Base-by-base conservation (phyloP, 2,113 vertebrate species). In the Cariama cristata region DNA sequence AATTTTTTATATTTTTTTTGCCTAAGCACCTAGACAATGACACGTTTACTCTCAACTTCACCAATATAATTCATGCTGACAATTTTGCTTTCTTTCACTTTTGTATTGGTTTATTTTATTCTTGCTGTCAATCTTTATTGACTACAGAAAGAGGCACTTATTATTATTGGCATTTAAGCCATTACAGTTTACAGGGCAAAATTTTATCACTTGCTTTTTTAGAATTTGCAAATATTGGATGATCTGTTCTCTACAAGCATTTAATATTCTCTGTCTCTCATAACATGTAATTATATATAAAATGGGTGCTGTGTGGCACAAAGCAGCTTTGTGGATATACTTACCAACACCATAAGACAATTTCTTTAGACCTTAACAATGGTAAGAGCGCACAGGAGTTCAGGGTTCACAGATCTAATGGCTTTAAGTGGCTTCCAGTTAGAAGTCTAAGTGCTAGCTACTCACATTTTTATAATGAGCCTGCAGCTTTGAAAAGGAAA, bases 401-500 rank as follows among this genome's bases (percentile, higher is more conserved):
- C 72, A 84, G 68, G 19, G 60, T 84, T 94, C 86, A 45, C 45
- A 74, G 83, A 86, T 88, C 71, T 76, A 88, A 81, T 60, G 64
- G 42, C 38, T 91, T 6, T 80, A 91, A 95, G 60, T 56, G 47
- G 33, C 35, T 92, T 93, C 86, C 59, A 53, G 79, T 80, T 77
- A 88, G 63, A 83, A 94, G 42, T 81, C 77, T 79, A 88, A 93
- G 66, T 68, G 47, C 45, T 72, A 64, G 35, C 66, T 90, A 76
- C 79, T 84, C 77, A 84, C 47, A 81, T 75, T 81, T 92, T 95
- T 81, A 18, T 67, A 86, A 81, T 60, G 45, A 93, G 30, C 87
- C 56, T 89, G 44, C n/a, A 93, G 73, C 49, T 96, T 58, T 91
- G 76, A 60, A 89, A 92, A 92, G 27, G 44, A 81, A 87, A 90